These are phyloP conservation scores for Sebastes umbrosus DNA, from an alignment of 2,797 vertebrate genomes.

Conservation along the genomic window DNA sequence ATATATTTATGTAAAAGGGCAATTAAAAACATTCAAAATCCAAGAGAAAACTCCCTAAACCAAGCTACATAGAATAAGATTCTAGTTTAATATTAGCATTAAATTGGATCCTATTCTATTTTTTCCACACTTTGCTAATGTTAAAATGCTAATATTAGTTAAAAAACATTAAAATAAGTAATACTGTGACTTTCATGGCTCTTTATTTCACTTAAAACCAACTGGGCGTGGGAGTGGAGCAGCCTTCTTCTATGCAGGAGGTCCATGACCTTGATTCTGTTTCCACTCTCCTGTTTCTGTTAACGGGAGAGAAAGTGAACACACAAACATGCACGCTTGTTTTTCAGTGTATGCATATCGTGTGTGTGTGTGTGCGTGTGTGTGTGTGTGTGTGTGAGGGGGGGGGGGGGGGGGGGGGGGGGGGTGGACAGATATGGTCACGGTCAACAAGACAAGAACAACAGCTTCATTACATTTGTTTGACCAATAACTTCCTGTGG, in stretches of 20 bases:
- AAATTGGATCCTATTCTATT: too few species aligned
- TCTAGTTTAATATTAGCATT: too few species aligned
- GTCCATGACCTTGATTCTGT: conserved; percentile 53
- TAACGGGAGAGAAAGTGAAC: conserved; percentile 26
- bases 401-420: conserved; percentile 1
- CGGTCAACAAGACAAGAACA: conserved; percentile 65
- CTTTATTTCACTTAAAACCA: not conserved
- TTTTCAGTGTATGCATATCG: not conserved
- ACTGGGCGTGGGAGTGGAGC: conserved; percentile 37
- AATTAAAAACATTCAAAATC: too few species aligned
- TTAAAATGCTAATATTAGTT: not conserved
- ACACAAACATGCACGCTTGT: not conserved
- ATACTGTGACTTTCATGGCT: not conserved
- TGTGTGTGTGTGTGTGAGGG: conserved; percentile 7
- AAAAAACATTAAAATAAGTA: not conserved
- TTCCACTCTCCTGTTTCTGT: conserved; percentile 25
- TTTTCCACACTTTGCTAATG: not conserved
- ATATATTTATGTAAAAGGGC: too few species aligned
- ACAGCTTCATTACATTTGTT: conserved; percentile 69
- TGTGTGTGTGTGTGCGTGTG: conserved; percentile 13
- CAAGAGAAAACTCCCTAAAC: too few species aligned
- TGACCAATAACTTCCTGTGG: conserved; percentile 80
- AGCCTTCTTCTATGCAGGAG: conserved; percentile 23
- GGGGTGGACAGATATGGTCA: conserved; percentile 36
- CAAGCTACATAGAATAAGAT: too few species aligned